phyloP scores from a whole-genome alignment of 1,140 invertebrate genomes.

The Parasteatoda tepidariorum region DNA sequence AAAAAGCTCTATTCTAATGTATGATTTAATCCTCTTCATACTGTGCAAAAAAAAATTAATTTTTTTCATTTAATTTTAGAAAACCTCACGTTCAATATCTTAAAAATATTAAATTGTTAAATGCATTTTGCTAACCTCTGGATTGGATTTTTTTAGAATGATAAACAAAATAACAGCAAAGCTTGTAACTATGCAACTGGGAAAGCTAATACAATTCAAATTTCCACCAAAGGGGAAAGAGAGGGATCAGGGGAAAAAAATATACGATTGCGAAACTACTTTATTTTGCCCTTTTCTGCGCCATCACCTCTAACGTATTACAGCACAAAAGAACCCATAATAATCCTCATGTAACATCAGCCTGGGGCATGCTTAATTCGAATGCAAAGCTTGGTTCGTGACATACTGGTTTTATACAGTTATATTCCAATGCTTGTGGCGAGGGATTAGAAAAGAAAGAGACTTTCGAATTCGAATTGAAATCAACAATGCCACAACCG shows the following conservation, averaged over 20 bases:
- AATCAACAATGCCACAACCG: neutral
- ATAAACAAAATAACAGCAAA: no score
- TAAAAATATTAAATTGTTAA: no score
- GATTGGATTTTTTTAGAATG: no score
- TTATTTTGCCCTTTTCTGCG: conserved; percentile 15
- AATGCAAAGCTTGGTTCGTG: conserved; percentile 30
- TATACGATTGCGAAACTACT: conserved; percentile 1
- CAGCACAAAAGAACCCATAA: conserved; percentile 37
- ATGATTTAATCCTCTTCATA: no score
- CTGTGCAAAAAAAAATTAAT: no score
- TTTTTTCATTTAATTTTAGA: no score
- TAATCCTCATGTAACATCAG: conserved; percentile 34
- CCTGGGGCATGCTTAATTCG: conserved; percentile 36
- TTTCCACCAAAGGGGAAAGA: no score
- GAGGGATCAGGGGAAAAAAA: neutral
- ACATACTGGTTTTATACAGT: conserved; percentile 32
- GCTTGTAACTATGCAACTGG: no score
- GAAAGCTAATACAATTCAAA: no score
- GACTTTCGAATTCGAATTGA: conserved; percentile 29
- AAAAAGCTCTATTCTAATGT: no score
- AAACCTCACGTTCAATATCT: no score
- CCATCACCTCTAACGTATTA: neutral
- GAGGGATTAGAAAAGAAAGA: neutral
- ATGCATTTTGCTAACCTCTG: no score
- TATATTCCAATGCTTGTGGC: neutral